These are phyloP conservation scores for Drosophila equinoxialis DNA, from an alignment of 1,140 invertebrate species.

Conservation along the genomic window DNA sequence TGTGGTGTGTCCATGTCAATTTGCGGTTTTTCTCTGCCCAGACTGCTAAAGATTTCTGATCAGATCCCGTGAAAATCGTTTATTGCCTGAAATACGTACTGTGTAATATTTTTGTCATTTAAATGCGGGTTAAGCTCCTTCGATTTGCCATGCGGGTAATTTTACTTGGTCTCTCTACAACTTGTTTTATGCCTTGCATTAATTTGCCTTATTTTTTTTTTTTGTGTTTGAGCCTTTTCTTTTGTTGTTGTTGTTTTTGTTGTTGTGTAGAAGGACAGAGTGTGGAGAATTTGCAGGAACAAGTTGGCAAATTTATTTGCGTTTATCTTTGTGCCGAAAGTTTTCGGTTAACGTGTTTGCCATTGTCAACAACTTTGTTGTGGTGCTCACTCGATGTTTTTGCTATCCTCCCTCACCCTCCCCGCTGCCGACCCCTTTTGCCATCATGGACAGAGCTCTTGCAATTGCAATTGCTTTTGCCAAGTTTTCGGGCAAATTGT, in stretches of 20 bases:
- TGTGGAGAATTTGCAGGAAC: slow-evolving; percentile 34
- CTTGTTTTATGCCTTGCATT: slow-evolving; percentile 34
- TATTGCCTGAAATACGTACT: slow-evolving; percentile 39
- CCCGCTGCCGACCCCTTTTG: neutral
- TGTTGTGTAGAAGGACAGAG: slow-evolving; percentile 30
- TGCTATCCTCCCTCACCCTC: neutral
- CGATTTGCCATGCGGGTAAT: slow-evolving; percentile 45
- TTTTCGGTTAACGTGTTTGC: slow-evolving; percentile 80
- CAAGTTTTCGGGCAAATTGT: slow-evolving; percentile 75
- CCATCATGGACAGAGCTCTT: slow-evolving; percentile 25
- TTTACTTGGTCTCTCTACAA: slow-evolving; percentile 1
- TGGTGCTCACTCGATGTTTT: slow-evolving; percentile 55
- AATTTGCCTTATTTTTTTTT: slow-evolving; percentile 13
- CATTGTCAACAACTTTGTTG: slow-evolving; percentile 81
- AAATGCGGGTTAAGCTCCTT: slow-evolving; percentile 59
- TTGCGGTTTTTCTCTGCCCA: slow-evolving; percentile 54
- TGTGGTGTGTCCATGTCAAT: slow-evolving; percentile 65
- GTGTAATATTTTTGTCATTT: slow-evolving; percentile 66
- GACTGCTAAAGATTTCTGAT: slow-evolving; percentile 16
- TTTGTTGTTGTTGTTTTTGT: neutral
- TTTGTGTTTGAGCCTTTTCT: neutral
- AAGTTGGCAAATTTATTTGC: slow-evolving; percentile 79
- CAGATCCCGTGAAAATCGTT: slow-evolving; percentile 61
- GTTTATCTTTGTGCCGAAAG: slow-evolving; percentile 78
- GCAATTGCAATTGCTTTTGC: slow-evolving; percentile 80